These are phyloP conservation scores for Bombyx mori DNA, from an alignment of 1,140 invertebrate genomes.

Conservation along the genomic window ASM3026992v2 NC_085128.1:16637001-16637500, in stretches of 20 bases:
- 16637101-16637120: constrained; percentile 89
- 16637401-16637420: constrained; percentile 90
- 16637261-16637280: constrained; percentile 94
- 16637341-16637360: constrained; percentile 81
- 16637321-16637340: constrained; percentile 69
- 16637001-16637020: constrained; percentile 90
- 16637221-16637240: constrained; percentile 90
- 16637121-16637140: constrained; percentile 65
- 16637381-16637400: constrained; percentile 90
- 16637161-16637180: constrained; percentile 87
- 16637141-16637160: constrained; percentile 82
- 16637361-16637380: constrained; percentile 83
- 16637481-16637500: constrained; percentile 1
- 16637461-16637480: constrained; percentile 79
- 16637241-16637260: constrained; percentile 87
- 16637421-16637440: constrained; percentile 81
- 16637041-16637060: constrained; percentile 85
- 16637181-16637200: constrained; percentile 72
- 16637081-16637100: constrained; percentile 91
- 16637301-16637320: constrained; percentile 86
- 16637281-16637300: constrained; percentile 95
- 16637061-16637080: constrained; percentile 81
- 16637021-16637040: constrained; percentile 90
- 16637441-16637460: constrained; percentile 92
- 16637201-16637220: constrained; percentile 92